Evolutionary conservation across 2,113 vertebrate genomes (phyloP).

Genomic region (Barbus barbus): DNA sequence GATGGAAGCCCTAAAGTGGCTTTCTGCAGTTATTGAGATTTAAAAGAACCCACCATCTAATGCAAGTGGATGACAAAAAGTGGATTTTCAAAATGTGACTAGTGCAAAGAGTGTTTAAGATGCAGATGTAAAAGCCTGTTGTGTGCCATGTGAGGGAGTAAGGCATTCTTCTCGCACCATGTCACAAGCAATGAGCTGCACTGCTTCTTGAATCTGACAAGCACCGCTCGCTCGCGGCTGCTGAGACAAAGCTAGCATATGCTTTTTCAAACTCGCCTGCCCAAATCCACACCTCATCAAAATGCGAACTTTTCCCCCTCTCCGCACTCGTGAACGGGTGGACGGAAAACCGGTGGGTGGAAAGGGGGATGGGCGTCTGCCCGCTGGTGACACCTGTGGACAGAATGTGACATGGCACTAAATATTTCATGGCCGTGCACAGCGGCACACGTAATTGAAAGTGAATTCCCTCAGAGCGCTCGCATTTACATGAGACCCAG

Average conservation of each 20-base stretch:
- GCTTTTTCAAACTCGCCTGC: conserved; percentile 79
- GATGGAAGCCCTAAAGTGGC: background rate
- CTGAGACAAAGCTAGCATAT: conserved; percentile 82
- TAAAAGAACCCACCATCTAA: background rate
- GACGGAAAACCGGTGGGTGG: background rate
- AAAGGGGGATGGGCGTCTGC: conserved; percentile 64
- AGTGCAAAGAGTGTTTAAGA: conserved; percentile 29
- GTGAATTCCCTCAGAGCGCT: conserved; percentile 93
- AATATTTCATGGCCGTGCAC: conserved; percentile 89
- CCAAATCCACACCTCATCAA: conserved; percentile 84
- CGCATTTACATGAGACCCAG: conserved; percentile 90
- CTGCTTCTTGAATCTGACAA: conserved; percentile 70
- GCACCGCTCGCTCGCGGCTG: conserved; percentile 77
- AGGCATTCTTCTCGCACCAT: conserved; percentile 49
- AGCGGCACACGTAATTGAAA: conserved; percentile 91
- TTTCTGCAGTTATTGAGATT: background rate
- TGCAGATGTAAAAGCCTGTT: conserved; percentile 24
- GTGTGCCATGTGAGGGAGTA: conserved; percentile 25
- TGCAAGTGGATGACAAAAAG: background rate
- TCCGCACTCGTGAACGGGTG: conserved; percentile 38
- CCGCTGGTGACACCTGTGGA: conserved; percentile 88
- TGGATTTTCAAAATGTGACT: conserved; percentile 24
- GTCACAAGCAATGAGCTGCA: conserved; percentile 78
- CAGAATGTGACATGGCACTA: conserved; percentile 87
- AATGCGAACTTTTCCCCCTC: conserved; percentile 72